Conservation (phyloP, 2,888 invertebrate species). For the Antheraea yamamai region DNA sequence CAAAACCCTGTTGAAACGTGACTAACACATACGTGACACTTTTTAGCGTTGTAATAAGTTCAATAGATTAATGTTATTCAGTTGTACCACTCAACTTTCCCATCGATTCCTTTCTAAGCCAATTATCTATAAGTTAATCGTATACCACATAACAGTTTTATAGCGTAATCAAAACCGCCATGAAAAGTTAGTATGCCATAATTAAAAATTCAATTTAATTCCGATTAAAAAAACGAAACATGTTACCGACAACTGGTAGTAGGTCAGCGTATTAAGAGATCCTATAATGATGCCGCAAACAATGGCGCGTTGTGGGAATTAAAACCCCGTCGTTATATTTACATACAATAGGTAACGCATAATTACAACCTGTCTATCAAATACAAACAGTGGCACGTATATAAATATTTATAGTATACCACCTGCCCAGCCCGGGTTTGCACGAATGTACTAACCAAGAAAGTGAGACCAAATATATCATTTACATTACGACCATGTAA, state of each 20-base stretch:
- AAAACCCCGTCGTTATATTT: background rate
- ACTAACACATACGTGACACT: too few relatives aligned
- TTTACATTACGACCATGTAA: too few relatives aligned
- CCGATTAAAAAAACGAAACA: background rate
- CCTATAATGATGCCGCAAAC: constrained; percentile 6
- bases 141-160: too few relatives aligned
- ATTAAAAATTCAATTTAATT: background rate
- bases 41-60: too few relatives aligned
- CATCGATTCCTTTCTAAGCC: too few relatives aligned
- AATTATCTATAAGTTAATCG: too few relatives aligned
- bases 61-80: background rate
- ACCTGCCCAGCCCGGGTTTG: background rate
- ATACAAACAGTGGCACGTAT: background rate
- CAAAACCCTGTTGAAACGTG: too few relatives aligned
- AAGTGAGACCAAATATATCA: too few relatives aligned
- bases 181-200: background rate
- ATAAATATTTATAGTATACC: background rate
- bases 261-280: constrained; percentile 6
- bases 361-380: constrained; percentile 12
- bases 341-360: constrained; percentile 10
- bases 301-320: constrained; percentile 5
- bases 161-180: background rate
- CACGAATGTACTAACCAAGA: too few relatives aligned
- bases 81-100: background rate
- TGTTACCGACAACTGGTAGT: constrained; percentile 1